phyloP scores from a whole-genome alignment of 2,113 vertebrate genomes.

The Penelope pileata region DNA sequence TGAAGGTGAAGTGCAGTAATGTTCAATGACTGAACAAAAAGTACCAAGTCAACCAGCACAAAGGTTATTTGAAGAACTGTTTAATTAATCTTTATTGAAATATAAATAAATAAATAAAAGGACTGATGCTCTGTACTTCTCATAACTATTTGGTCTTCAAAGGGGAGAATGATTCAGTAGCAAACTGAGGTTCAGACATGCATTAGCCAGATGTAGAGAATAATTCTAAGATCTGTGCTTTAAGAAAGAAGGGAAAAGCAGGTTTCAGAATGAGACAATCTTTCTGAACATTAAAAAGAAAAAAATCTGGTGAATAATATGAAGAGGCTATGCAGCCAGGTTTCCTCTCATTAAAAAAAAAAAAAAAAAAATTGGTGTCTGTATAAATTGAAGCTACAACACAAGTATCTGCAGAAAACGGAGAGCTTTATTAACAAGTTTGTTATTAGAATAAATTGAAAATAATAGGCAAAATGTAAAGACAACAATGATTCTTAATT shows the following conservation, averaged over 20 bases:
- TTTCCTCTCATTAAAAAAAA: conserved; percentile 50
- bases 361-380: neutral
- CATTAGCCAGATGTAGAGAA: neutral
- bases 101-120: neutral
- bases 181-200: neutral
- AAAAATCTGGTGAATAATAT: conserved; percentile 39
- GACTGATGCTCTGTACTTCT: neutral
- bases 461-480: conserved; percentile 40
- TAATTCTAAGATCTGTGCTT: conserved; percentile 7
- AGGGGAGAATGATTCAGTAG: neutral
- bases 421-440: conserved; percentile 53
- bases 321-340: neutral
- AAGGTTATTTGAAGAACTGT: neutral
- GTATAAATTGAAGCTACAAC: conserved; percentile 20
- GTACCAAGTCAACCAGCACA: neutral
- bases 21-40: neutral
- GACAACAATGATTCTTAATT: conserved; percentile 50
- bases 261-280: neutral
- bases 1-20: neutral
- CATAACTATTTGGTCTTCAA: neutral
- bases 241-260: neutral
- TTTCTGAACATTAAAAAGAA: conserved; percentile 42
- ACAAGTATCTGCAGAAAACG: conserved; percentile 27
- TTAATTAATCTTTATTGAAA: neutral
- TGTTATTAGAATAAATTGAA: conserved; percentile 34